A percentile compares a stretch with the other conserved stretches of the same genome.
phyloP scores from a whole-genome alignment of 1,140 invertebrate genomes.

The Microplitis mediator region DNA sequence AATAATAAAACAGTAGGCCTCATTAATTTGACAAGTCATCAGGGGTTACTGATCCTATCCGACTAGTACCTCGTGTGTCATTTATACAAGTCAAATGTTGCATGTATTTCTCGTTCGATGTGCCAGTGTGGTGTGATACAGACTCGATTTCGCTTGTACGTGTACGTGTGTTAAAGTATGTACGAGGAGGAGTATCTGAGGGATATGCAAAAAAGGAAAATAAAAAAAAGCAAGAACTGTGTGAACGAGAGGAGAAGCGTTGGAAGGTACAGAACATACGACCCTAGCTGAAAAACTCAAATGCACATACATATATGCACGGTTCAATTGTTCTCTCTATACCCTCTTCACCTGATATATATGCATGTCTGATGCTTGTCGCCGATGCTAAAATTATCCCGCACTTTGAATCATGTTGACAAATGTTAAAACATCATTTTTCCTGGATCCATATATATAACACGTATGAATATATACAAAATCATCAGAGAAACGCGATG shows the following conservation, averaged over 20 bases:
- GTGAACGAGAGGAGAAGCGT: conserved; percentile 35
- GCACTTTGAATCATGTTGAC: not conserved
- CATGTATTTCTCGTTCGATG: not conserved
- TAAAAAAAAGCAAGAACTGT: conserved; percentile 31
- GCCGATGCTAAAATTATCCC: not conserved
- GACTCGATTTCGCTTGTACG: not conserved
- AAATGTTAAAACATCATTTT: not conserved
- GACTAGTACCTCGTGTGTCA: not conserved
- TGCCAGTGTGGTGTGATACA: no score
- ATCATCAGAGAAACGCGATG: no score
- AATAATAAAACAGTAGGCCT: not conserved
- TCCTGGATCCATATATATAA: no score
- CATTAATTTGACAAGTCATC: not conserved
- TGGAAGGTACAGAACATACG: conserved; percentile 3
- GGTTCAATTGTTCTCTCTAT: conserved; percentile 46
- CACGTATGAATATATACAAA: no score
- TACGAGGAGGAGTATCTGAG: not conserved
- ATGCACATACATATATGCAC: conserved; percentile 39
- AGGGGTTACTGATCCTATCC: not conserved
- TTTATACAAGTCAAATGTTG: not conserved
- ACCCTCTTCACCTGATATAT: conserved; percentile 12
- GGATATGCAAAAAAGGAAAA: conserved; percentile 38
- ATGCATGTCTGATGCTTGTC: conserved; percentile 9
- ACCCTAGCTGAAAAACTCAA: conserved; percentile 42
- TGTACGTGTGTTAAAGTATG: not conserved